Base-by-base conservation (phyloP, 1,140 invertebrate species). In the Drosophila lacteicornis region DNA sequence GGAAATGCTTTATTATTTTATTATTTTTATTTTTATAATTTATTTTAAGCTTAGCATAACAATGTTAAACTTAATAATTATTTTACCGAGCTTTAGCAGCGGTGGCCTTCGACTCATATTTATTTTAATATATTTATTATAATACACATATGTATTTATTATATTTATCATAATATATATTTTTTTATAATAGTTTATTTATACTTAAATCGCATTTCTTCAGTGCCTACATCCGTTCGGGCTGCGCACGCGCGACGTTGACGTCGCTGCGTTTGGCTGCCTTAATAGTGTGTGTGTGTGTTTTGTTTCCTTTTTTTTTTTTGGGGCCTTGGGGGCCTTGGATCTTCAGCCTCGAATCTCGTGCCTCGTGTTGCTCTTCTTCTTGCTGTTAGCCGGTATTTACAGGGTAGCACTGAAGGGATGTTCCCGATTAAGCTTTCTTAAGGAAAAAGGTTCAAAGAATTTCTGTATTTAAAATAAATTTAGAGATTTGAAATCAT, bases 161-260 rank as follows among this genome's bases (percentile, higher is more conserved):
- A 25, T 25, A 25, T 25, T 27, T 5, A 25, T 47, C 3, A 5
- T 5, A 25, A 25, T 49, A 19, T 49, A 19, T 8, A n/a, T 27
- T 9, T 33, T 33, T 33, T 9, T 0, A n/a, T 36, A 27, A 6
- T 38, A 53, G 12, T 22, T 17, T 17, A 51, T 8, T 33, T 15
- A 25, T 51, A 17, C 9, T 33, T 33, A 8, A 25, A n/a, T 17
- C 8, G 1, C 0, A 1, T n/a, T 63, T 33, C 33, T 4, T 22
- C n/a, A 55, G 62, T 70, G 67, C 36, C 73, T 56, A 75, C 85
- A 90, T 85, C 79, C 85, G 85, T 76, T 90, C 79, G 67, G 68
- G 77, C 66, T 90, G 86, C 81, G 85, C 85, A 90, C 85, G 85
- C 85, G 85, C 85, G 84, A 79, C 68, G 69, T 33, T 60, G 75